Conservation (phyloP, 2,797 vertebrate species). For the Brotula barbata region DNA sequence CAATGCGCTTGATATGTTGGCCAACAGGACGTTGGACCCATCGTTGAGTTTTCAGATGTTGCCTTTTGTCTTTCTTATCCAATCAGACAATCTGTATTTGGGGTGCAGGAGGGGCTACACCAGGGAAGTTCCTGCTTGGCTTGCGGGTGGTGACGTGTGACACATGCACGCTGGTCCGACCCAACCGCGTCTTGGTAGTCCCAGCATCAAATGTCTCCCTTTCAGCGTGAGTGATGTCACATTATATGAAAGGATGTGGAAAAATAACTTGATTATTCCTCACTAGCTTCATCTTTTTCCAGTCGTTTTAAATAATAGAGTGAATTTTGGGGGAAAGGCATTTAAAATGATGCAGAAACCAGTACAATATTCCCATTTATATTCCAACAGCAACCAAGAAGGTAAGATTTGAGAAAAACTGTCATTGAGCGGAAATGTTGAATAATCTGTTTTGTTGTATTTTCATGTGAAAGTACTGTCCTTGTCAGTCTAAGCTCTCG, state of each 20-base stretch:
- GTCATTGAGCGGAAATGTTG: too few relatives aligned
- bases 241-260: too few relatives aligned
- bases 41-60: too few relatives aligned
- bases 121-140: conserved; percentile 94
- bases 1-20: neutral
- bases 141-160: conserved; percentile 93
- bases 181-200: conserved; percentile 91
- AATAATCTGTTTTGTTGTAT: neutral
- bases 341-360: too few relatives aligned
- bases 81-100: conserved; percentile 93
- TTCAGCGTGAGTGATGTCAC: conserved; percentile 86
- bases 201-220: conserved; percentile 94
- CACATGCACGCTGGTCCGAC: conserved; percentile 88
- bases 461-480: neutral
- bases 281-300: too few relatives aligned
- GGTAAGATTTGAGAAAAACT: too few relatives aligned
- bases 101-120: conserved; percentile 94
- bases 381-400: too few relatives aligned
- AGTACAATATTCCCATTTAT: too few relatives aligned
- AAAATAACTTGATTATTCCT: too few relatives aligned
- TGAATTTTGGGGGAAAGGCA: too few relatives aligned
- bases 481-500: neutral
- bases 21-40: neutral
- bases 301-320: too few relatives aligned
- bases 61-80: conserved; percentile 20